Percentiles rank a stretch among this genome's conserved stretches.
Conservation (phyloP, 2,797 vertebrate species). For the Bradypus variegatus region DNA sequence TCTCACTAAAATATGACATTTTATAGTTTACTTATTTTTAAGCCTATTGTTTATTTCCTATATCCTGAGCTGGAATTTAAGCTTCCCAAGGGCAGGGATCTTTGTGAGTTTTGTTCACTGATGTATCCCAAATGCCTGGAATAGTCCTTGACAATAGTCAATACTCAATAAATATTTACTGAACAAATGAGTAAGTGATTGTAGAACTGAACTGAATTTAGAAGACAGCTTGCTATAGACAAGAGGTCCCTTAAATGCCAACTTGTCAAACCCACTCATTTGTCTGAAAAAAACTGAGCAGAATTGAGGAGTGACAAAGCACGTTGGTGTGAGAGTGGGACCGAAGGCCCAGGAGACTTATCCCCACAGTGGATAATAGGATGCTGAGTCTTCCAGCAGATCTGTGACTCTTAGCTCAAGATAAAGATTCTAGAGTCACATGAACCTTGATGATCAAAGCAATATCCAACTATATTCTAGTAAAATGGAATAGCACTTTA, state of each 20-base stretch:
- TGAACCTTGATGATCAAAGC: neutral
- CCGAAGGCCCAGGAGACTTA: neutral
- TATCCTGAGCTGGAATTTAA: neutral
- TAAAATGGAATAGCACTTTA: neutral
- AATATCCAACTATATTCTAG: neutral
- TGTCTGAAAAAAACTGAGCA: neutral
- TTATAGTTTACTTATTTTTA: neutral
- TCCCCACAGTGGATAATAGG: accelerated
- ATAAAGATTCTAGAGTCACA: neutral
- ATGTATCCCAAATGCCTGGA: neutral
- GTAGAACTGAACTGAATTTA: neutral
- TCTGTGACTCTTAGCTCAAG: neutral
- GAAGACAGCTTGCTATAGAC: slow-evolving; percentile 18
- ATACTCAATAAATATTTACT: slow-evolving; percentile 23
- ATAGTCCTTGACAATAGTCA: neutral
- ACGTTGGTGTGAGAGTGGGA: neutral
- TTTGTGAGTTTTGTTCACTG: neutral
- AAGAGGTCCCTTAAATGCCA: slow-evolving; percentile 10
- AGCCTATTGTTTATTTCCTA: neutral
- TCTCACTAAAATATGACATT: neutral
- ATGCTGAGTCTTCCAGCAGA: neutral
- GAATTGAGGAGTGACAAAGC: neutral
- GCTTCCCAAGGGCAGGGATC: neutral
- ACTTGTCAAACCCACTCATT: slow-evolving; percentile 25
- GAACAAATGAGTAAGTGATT: neutral